Evolutionary conservation across 2,888 invertebrate genomes (phyloP).

Genomic region (Pandemis corylana): DNA sequence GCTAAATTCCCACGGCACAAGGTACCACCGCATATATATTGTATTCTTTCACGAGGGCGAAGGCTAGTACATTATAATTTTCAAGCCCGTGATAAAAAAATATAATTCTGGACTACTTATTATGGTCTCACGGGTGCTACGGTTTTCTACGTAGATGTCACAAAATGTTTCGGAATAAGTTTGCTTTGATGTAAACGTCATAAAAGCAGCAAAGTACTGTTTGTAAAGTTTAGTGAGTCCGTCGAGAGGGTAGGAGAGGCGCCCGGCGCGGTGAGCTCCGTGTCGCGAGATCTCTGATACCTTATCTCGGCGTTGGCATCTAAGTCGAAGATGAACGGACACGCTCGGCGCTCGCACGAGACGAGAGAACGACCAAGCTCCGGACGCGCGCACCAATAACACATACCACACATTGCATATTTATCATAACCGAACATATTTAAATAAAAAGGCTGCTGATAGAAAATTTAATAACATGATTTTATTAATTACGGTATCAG

Average conservation of each 20-base stretch:
- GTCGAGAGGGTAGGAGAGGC: slow-evolving; percentile 48
- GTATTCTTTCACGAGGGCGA: background rate
- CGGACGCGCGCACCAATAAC: slow-evolving; percentile 13
- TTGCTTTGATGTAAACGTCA: slow-evolving; percentile 6
- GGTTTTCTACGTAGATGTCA: background rate
- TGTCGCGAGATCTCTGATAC: slow-evolving; percentile 58
- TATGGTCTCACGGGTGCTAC: background rate
- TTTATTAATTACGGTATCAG: background rate
- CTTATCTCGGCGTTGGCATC: slow-evolving; percentile 57
- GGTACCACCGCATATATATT: no score
- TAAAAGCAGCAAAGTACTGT: slow-evolving; percentile 2
- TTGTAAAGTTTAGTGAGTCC: slow-evolving; percentile 11
- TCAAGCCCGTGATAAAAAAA: no score
- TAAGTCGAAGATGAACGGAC: slow-evolving; percentile 51
- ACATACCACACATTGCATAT: background rate
- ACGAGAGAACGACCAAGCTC: slow-evolving; percentile 13
- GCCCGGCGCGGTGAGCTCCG: slow-evolving; percentile 53
- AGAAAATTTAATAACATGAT: background rate
- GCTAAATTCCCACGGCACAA: no score
- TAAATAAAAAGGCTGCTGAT: background rate
- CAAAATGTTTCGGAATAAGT: background rate
- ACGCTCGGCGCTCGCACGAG: slow-evolving; percentile 48
- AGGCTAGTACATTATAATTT: no score
- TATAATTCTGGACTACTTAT: no score
- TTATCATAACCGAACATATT: background rate